These are phyloP conservation scores for Drosophila histrio DNA, from an alignment of 2,888 invertebrate genomes.

Conservation along the genomic window DNA sequence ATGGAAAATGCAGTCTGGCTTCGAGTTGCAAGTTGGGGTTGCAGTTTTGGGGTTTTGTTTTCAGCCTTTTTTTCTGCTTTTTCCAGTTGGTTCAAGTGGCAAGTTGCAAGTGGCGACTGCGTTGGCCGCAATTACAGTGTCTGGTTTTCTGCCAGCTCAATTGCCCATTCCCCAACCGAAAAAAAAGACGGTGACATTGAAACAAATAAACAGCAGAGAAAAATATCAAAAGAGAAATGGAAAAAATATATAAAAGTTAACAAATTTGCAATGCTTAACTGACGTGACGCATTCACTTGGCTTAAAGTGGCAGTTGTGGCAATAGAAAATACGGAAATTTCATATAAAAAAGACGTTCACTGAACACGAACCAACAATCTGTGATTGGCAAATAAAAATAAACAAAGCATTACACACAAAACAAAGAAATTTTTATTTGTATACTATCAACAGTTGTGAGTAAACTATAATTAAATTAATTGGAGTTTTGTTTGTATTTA, in stretches of 20 bases:
- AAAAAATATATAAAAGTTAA: conserved; percentile 22
- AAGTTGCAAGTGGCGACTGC: conserved; percentile 38
- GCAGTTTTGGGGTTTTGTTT: conserved; percentile 30
- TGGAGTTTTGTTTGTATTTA: too few relatives aligned
- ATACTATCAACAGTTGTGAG: not conserved
- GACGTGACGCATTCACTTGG: conserved; percentile 28
- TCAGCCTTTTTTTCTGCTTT: conserved; percentile 8
- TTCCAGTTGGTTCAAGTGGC: conserved; percentile 41
- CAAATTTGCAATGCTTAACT: conserved; percentile 16
- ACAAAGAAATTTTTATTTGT: conserved; percentile 4
- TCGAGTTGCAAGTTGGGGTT: conserved; percentile 11
- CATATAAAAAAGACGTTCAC: not conserved
- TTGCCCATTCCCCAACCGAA: not conserved
- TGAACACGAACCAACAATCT: conserved; percentile 13
- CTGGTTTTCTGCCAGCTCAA: conserved; percentile 47
- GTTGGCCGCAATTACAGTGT: conserved; percentile 55
- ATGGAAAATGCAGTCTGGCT: conserved; percentile 45
- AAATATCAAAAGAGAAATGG: conserved; percentile 28
- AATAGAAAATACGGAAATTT: conserved; percentile 15
- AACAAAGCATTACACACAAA: conserved; percentile 4
- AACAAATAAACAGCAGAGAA: conserved; percentile 21
- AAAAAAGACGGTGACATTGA: conserved; percentile 54
- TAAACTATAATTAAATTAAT: not conserved
- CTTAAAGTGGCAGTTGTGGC: conserved; percentile 5
- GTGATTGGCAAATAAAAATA: conserved; percentile 4